Evolutionary conservation across 2,797 vertebrate species (phyloP).

Genomic region (Pipistrellus kuhlii): DNA sequence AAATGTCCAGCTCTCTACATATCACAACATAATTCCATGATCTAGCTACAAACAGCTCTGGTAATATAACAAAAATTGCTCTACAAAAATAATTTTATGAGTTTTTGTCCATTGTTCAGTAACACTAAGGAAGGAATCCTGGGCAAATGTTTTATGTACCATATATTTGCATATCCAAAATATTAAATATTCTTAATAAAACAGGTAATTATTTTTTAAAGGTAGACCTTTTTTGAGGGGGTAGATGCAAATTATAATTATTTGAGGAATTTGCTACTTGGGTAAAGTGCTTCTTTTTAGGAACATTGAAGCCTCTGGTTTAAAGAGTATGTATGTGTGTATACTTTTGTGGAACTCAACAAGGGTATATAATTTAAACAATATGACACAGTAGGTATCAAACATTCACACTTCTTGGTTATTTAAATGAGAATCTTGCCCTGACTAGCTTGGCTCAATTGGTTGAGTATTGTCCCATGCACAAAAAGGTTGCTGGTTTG

Average conservation of each 20-base stretch:
- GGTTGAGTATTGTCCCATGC: not conserved
- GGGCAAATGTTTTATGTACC: not conserved
- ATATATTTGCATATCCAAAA: not conserved
- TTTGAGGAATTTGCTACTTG: not conserved
- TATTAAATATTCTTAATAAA: constrained; percentile 37
- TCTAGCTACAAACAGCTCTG: not conserved
- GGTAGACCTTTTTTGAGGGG: not conserved
- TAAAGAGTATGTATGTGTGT: not conserved
- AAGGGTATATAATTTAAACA: constrained; percentile 15
- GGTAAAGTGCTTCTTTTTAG: constrained; percentile 18
- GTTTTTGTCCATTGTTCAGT: not conserved
- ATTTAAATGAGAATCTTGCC: constrained; percentile 9
- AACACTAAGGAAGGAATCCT: not conserved
- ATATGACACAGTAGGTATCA: not conserved
- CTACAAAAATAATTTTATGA: not conserved
- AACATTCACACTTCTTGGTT: not conserved
- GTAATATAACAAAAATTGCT: constrained; percentile 41
- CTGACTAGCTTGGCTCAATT: not conserved
- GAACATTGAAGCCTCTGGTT: not conserved
- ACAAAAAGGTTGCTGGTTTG: not conserved
- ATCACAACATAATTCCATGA: constrained; percentile 16
- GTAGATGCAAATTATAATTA: constrained; percentile 21
- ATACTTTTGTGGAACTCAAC: constrained; percentile 6
- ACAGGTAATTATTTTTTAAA: constrained; percentile 6
- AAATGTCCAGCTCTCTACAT: not conserved